A percentile compares a stretch with the other conserved stretches of the same genome.
phyloP scores from a whole-genome alignment of 2,797 vertebrate species.

The Bradypodion pumilum region DNA sequence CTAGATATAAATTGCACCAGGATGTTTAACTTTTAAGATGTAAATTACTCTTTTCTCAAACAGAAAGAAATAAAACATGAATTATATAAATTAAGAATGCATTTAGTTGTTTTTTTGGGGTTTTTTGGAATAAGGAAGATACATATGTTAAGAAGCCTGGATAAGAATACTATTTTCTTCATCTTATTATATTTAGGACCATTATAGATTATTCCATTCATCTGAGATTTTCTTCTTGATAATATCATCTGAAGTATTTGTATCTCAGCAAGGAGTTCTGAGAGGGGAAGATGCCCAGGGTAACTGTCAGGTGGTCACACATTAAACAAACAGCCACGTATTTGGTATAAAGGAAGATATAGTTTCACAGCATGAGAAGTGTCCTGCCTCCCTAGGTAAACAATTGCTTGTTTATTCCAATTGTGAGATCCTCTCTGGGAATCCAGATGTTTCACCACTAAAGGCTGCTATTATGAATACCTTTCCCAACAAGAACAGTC shows the following conservation, averaged over 20 bases:
- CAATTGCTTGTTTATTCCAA: too few species aligned
- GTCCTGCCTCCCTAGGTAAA: too few species aligned
- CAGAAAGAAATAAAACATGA: not conserved
- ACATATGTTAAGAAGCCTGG: constrained; percentile 2
- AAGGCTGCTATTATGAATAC: too few species aligned
- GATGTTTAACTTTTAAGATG: constrained; percentile 52
- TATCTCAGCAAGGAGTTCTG: not conserved
- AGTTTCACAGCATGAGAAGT: too few species aligned
- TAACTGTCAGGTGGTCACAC: not conserved
- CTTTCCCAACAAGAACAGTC: too few species aligned
- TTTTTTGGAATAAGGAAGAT: too few species aligned
- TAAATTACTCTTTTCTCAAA: constrained; percentile 52
- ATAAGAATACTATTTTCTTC: not conserved
- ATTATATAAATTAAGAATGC: constrained; percentile 23
- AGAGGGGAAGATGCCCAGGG: not conserved
- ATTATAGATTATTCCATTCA: not conserved
- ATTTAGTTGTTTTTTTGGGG: too few species aligned
- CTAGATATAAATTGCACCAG: constrained; percentile 61
- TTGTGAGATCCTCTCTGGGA: too few species aligned
- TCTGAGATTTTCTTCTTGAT: not conserved
- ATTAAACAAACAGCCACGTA: not conserved
- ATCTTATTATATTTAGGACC: not conserved
- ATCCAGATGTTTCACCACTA: too few species aligned
- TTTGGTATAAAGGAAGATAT: not conserved
- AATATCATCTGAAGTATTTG: not conserved